Conservation (phyloP, 1,140 invertebrate species). For the Metaphire vulgaris region DNA sequence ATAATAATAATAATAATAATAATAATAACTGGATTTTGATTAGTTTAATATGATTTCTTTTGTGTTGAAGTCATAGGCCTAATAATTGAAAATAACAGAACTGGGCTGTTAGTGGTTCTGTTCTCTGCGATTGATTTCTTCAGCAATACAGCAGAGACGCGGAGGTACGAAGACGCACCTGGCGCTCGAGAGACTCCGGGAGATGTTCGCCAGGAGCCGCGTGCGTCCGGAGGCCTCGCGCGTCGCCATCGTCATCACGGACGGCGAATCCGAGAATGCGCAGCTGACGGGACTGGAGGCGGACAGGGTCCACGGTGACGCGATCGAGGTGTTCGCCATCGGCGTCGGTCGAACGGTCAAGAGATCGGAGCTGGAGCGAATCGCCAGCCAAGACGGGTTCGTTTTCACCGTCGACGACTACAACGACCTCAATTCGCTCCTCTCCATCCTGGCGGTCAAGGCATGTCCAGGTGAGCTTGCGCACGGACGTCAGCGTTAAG, state of each 20-base stretch:
- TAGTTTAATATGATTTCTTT: too few species aligned
- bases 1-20: too few species aligned
- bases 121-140: too few species aligned
- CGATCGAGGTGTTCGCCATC: slow-evolving; percentile 12
- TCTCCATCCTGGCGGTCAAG: neutral
- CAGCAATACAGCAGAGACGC: neutral
- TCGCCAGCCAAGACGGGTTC: neutral
- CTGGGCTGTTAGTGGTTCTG: too few species aligned
- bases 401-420: neutral
- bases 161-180: neutral
- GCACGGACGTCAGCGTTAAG: neutral
- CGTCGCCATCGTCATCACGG: neutral
- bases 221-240: neutral
- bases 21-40: too few species aligned
- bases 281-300: neutral
- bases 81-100: too few species aligned
- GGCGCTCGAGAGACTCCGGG: neutral
- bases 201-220: neutral
- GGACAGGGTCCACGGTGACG: neutral
- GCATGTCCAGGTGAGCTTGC: neutral
- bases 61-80: too few species aligned
- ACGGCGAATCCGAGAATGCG: neutral
- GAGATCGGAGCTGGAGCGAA: neutral
- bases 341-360: slow-evolving; percentile 4
- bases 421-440: neutral